Evolutionary conservation across 37 sponge, comb jelly and placozoan species (phyloP).

Genomic region (Beroe forskalii): DNA sequence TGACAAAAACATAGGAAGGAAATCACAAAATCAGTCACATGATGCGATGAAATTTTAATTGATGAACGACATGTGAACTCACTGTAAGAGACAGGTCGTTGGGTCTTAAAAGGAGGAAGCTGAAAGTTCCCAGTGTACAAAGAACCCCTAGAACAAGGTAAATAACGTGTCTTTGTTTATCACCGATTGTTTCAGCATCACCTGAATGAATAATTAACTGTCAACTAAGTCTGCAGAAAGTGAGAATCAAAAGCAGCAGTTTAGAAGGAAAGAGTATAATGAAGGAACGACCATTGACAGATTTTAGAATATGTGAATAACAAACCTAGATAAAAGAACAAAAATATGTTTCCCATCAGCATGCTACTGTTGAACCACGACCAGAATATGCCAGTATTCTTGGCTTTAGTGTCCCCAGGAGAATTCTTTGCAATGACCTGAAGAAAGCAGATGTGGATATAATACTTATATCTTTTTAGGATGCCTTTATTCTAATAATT

Average conservation of each 20-base stretch:
- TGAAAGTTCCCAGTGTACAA: background rate
- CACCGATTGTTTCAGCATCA: background rate
- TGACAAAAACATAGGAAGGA: background rate
- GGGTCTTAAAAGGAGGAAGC: background rate
- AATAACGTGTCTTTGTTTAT: background rate
- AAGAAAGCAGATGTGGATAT: too few species aligned
- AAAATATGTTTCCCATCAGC: slow-evolving; percentile 7
- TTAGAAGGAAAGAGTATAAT: too few species aligned
- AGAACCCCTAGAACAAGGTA: slow-evolving; percentile 17
- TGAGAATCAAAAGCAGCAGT: too few species aligned
- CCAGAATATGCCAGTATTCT: slow-evolving; percentile 49
- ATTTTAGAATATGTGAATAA: too few species aligned
- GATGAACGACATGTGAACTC: too few species aligned
- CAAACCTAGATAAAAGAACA: slow-evolving; percentile 32
- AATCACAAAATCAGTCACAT: background rate
- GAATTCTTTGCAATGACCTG: slow-evolving; percentile 23
- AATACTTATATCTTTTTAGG: too few species aligned
- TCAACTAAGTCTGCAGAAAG: too few species aligned
- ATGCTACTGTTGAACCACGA: slow-evolving; percentile 59
- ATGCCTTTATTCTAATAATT: too few species aligned
- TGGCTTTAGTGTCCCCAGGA: slow-evolving; percentile 44
- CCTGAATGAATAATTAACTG: background rate
- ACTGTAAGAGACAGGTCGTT: too few species aligned
- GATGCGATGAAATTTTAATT: background rate
- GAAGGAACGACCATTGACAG: too few species aligned